Conservation (phyloP, 2,888 invertebrate genomes). For the Loripinus fragilis region DNA sequence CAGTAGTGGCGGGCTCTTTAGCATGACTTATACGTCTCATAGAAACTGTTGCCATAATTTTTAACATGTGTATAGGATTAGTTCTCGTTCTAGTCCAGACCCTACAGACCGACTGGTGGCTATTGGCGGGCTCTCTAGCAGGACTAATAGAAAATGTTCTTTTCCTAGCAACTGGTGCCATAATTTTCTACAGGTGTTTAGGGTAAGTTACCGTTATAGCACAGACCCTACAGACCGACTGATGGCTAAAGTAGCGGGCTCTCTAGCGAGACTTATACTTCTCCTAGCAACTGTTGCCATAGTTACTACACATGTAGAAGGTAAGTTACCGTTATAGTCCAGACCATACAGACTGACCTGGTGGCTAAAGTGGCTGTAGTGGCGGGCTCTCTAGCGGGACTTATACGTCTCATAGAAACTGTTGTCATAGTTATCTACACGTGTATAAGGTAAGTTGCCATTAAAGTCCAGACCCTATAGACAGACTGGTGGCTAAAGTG, state of each 20-base stretch:
- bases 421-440: constrained; percentile 61
- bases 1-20: no score
- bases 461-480: background rate
- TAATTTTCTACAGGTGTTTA: constrained; percentile 52
- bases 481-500: constrained; percentile 65
- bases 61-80: no score
- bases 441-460: background rate
- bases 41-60: no score
- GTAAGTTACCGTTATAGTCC: constrained; percentile 59
- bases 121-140: constrained; percentile 68
- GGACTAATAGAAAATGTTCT: constrained; percentile 71
- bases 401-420: constrained; percentile 64
- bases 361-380: constrained; percentile 67
- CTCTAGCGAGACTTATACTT: constrained; percentile 66
- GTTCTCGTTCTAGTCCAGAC: no score
- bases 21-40: no score
- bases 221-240: no score
- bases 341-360: no score
- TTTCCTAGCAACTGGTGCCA: constrained; percentile 60
- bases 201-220: no score
- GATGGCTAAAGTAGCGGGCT: constrained; percentile 68
- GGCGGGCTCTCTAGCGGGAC: constrained; percentile 69
- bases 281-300: constrained; percentile 62
- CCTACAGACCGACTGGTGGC: constrained; percentile 59
- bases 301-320: constrained; percentile 43